phyloP scores from a whole-genome alignment of 2,797 vertebrate species.

The Melanotaenia pygmaea region DNA sequence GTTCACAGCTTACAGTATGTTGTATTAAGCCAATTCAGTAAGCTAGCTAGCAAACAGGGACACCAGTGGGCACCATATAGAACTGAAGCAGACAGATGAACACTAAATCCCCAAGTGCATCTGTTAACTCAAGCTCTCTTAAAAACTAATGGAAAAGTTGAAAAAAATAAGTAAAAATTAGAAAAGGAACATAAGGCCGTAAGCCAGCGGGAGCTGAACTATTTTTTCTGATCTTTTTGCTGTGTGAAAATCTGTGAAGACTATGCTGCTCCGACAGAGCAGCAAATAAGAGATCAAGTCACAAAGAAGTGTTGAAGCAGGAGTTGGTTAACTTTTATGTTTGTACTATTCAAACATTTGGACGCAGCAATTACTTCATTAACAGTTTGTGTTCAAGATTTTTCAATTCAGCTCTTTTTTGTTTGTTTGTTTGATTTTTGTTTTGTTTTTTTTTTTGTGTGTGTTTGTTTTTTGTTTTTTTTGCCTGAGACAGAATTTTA shows the following conservation, averaged over 20 bases:
- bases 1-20: conserved; percentile 53
- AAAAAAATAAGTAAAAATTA: conserved; percentile 19
- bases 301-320: background rate
- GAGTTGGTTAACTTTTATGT: conserved; percentile 4
- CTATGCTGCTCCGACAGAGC: conserved; percentile 4
- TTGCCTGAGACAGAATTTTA: background rate
- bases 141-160: conserved; percentile 17
- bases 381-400: background rate
- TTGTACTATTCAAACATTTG: background rate
- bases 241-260: conserved; percentile 25
- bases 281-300: conserved; percentile 18
- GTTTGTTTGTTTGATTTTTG: no score
- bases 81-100: conserved; percentile 34
- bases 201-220: conserved; percentile 15
- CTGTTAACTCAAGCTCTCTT: conserved; percentile 1
- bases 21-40: conserved; percentile 41
- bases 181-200: conserved; percentile 16
- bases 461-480: no score
- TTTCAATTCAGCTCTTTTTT: background rate
- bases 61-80: conserved; percentile 21
- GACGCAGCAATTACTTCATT: background rate
- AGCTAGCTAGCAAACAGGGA: conserved; percentile 37
- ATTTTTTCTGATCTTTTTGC: conserved; percentile 16
- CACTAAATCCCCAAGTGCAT: conserved; percentile 25
- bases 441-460: no score